Conservation (phyloP, 2,797 vertebrate genomes). For the Acestrorhynchus altus region DNA sequence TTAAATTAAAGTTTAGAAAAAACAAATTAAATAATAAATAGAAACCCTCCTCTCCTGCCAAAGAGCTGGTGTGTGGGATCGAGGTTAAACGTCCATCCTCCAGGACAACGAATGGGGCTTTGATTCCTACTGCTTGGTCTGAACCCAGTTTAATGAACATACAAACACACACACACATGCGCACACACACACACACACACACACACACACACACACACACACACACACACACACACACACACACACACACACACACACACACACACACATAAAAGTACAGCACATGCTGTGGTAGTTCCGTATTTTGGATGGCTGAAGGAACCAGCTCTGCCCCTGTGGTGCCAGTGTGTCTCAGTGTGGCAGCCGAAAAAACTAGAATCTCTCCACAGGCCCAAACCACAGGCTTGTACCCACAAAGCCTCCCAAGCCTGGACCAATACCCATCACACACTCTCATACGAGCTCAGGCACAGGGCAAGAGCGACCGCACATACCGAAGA, state of each 20-base stretch:
- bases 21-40: slow-evolving; percentile 77
- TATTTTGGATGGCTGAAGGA: slow-evolving; percentile 77
- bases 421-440: slow-evolving; percentile 76
- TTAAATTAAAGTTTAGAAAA: slow-evolving; percentile 79
- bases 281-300: slow-evolving; percentile 64
- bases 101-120: slow-evolving; percentile 66
- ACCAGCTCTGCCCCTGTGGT: slow-evolving; percentile 74
- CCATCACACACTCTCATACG: slow-evolving; percentile 60
- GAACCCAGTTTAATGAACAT: slow-evolving; percentile 59
- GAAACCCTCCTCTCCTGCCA: slow-evolving; percentile 69
- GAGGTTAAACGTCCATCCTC: slow-evolving; percentile 76
- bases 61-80: slow-evolving; percentile 75
- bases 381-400: slow-evolving; percentile 76
- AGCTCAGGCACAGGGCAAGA: slow-evolving; percentile 43
- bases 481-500: slow-evolving; percentile 78
- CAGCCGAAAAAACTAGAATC: slow-evolving; percentile 76
- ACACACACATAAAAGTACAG: slow-evolving; percentile 30
- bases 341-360: slow-evolving; percentile 85
- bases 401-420: slow-evolving; percentile 82
- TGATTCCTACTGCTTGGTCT: slow-evolving; percentile 69
- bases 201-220: slow-evolving; percentile 52
- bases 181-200: slow-evolving; percentile 41
- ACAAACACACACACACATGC: slow-evolving; percentile 36
- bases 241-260: slow-evolving; percentile 10
- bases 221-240: no score